phyloP scores from a whole-genome alignment of 2,888 invertebrate genomes.

The Hydropsyche betteni region DNA sequence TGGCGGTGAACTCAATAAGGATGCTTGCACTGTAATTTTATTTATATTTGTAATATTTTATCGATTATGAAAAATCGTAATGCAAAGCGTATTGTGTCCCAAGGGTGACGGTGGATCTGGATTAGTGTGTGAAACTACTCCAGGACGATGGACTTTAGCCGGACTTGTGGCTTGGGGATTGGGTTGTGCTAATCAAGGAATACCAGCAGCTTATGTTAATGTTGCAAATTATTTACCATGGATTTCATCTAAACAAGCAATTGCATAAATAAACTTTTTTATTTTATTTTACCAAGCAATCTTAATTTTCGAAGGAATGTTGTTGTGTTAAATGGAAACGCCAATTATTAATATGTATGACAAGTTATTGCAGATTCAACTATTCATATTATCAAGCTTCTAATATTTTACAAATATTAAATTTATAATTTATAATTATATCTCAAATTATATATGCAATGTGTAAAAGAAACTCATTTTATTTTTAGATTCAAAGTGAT shows the following conservation, averaged over 20 bases:
- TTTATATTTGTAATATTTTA: background rate
- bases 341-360: too few relatives aligned
- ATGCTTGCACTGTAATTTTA: conserved; percentile 76
- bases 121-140: conserved; percentile 68
- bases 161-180: conserved; percentile 81
- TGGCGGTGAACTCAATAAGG: conserved; percentile 78
- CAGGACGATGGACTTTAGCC: conserved; percentile 68
- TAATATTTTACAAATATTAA: too few relatives aligned
- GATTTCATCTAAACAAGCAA: conserved; percentile 63
- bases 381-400: too few relatives aligned
- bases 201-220: conserved; percentile 83
- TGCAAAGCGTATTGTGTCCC: conserved; percentile 36
- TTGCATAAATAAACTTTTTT: background rate
- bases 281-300: background rate
- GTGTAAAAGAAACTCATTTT: too few relatives aligned
- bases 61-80: background rate
- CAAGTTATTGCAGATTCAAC: too few relatives aligned
- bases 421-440: too few relatives aligned
- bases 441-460: too few relatives aligned
- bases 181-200: conserved; percentile 73
- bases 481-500: too few relatives aligned
- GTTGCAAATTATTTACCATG: conserved; percentile 73
- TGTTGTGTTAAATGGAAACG: background rate
- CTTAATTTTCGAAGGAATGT: background rate
- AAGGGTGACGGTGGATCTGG: conserved; percentile 83